phyloP scores from a whole-genome alignment of 1,140 invertebrate species.

The Papilio xuthus region DNA sequence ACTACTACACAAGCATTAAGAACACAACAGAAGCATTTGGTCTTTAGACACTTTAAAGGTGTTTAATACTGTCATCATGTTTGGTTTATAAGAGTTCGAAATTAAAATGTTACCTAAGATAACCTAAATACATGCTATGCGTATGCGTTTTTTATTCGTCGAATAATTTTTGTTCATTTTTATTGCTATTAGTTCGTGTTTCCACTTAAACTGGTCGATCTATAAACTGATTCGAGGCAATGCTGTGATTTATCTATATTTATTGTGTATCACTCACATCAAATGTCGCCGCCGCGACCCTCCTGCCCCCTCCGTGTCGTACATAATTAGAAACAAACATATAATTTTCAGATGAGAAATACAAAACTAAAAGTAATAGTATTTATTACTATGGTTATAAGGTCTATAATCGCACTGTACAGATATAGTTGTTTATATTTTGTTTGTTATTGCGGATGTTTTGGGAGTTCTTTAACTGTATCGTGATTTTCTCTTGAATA shows the following conservation, averaged over 20 bases:
- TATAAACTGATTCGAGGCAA: slow-evolving; percentile 54
- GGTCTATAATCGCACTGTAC: slow-evolving; percentile 24
- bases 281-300: slow-evolving; percentile 51
- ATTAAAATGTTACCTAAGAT: no score
- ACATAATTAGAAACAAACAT: slow-evolving; percentile 40
- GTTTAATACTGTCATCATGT: no score
- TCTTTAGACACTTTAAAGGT: no score
- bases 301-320: not conserved
- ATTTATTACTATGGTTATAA: slow-evolving; percentile 25
- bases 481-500: slow-evolving; percentile 32
- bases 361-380: not conserved
- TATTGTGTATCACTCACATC: slow-evolving; percentile 57
- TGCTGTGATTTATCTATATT: slow-evolving; percentile 53
- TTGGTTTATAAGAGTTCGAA: no score
- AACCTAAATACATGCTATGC: no score
- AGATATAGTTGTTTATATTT: not conserved
- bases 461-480: slow-evolving; percentile 33
- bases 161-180: not conserved
- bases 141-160: no score
- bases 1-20: no score
- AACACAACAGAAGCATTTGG: no score
- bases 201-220: slow-evolving; percentile 41
- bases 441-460: slow-evolving; percentile 8
- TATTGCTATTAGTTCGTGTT: not conserved
- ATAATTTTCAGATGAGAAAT: not conserved